Conservation (phyloP, 2,888 invertebrate species). For the Drosophila peninsularis region DNA sequence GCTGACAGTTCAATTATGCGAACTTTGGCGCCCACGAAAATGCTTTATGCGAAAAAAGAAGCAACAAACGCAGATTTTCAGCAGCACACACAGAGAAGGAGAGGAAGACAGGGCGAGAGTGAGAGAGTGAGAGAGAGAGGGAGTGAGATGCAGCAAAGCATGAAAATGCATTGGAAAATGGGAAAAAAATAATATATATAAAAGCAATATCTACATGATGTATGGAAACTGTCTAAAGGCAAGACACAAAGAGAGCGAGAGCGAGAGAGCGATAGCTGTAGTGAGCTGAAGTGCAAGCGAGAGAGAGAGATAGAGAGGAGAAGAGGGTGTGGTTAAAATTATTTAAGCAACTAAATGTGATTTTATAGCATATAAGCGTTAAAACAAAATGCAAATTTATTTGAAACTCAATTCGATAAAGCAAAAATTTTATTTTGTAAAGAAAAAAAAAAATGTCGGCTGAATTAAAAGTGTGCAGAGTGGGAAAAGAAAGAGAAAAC, state of each 20-base stretch:
- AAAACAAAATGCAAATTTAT: slow-evolving; percentile 55
- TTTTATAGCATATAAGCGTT: slow-evolving; percentile 81
- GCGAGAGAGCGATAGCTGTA: slow-evolving; percentile 3
- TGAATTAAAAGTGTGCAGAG: slow-evolving; percentile 78
- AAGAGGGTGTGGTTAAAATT: slow-evolving; percentile 55
- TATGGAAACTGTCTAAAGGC: slow-evolving; percentile 34
- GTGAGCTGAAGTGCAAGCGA: slow-evolving; percentile 14
- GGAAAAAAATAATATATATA: slow-evolving; percentile 23
- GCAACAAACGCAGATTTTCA: slow-evolving; percentile 16
- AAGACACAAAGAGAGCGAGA: slow-evolving; percentile 14
- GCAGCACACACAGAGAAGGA: slow-evolving; percentile 12
- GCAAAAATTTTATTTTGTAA: slow-evolving; percentile 43
- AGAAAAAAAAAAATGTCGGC: slow-evolving; percentile 52
- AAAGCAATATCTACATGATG: slow-evolving; percentile 76
- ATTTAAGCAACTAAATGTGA: slow-evolving; percentile 84
- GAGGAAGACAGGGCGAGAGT: slow-evolving; percentile 18
- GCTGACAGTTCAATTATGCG: slow-evolving; percentile 78
- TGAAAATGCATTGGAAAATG: slow-evolving; percentile 54
- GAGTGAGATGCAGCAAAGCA: slow-evolving; percentile 51
- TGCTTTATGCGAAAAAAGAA: slow-evolving; percentile 17
- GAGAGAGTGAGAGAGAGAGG: neutral
- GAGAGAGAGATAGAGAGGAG: slow-evolving; percentile 9
- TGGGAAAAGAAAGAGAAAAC: slow-evolving; percentile 10
- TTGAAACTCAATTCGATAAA: slow-evolving; percentile 11
- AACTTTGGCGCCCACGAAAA: slow-evolving; percentile 43